These are phyloP conservation scores for Podabrus alpinus DNA, from an alignment of 2,888 invertebrate genomes.

Conservation along the genomic window DNA sequence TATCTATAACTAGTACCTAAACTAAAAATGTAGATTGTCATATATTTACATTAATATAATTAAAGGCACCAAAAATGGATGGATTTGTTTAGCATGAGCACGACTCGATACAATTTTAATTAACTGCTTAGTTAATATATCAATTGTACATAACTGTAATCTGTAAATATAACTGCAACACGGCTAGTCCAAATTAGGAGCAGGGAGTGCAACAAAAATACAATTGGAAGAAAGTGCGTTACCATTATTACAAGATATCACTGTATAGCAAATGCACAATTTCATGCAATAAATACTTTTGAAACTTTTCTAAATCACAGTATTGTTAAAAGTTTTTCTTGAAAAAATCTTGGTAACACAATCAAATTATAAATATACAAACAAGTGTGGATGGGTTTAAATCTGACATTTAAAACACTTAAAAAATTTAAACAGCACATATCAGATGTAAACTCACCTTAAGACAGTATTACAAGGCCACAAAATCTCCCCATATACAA, in stretches of 20 bases:
- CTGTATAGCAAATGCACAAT: neutral
- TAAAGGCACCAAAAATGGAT: constrained; percentile 56
- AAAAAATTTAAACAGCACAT: neutral
- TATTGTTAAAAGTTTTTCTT: neutral
- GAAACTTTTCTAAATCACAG: neutral
- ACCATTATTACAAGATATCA: neutral
- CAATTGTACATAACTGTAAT: constrained; percentile 15
- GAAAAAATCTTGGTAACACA: neutral
- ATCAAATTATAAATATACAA: neutral
- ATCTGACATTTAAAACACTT: neutral
- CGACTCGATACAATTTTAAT: constrained; percentile 31
- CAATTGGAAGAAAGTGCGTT: constrained; percentile 14
- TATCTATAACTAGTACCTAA: constrained; percentile 22
- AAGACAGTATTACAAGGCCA: neutral
- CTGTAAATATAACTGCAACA: constrained; percentile 25
- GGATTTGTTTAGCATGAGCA: constrained; percentile 54
- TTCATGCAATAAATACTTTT: neutral
- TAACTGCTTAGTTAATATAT: constrained; percentile 23
- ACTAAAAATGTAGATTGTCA: constrained; percentile 43
- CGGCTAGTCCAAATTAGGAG: constrained; percentile 27
- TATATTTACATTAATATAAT: constrained; percentile 45
- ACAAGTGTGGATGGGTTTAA: neutral
- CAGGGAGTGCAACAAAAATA: constrained; percentile 31
- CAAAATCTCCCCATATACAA: neutral
- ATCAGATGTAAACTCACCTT: neutral